A percentile compares a stretch with the other conserved stretches of the same genome.
phyloP scores from a whole-genome alignment of 2,888 invertebrate species.

The Tetrapedia diversipes region DNA sequence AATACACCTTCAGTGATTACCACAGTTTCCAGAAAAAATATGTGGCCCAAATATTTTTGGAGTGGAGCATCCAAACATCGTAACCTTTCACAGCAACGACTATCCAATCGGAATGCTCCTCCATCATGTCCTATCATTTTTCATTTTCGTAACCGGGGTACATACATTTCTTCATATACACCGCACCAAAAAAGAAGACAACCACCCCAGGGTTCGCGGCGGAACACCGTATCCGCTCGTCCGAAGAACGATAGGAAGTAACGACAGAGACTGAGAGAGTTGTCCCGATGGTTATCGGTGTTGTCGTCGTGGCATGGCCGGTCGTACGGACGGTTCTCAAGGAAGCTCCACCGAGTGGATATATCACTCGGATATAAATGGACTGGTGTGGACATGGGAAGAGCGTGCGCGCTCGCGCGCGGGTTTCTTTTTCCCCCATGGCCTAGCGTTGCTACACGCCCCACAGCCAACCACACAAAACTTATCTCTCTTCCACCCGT shows the following conservation, averaged over 20 bases:
- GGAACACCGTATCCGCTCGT: constrained; percentile 16
- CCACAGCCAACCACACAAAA: not conserved
- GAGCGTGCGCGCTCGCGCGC: not conserved
- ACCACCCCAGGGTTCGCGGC: not conserved
- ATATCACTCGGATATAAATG: constrained; percentile 51
- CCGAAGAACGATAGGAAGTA: constrained; percentile 12
- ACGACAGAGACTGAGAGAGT: constrained; percentile 25
- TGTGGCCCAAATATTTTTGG: no score
- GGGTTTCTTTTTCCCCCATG: constrained; percentile 7
- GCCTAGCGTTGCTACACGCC: not conserved
- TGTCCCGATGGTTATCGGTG: constrained; percentile 53
- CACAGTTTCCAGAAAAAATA: no score
- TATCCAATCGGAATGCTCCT: no score
- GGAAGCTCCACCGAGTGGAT: constrained; percentile 36
- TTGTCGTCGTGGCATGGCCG: constrained; percentile 29
- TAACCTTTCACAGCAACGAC: no score
- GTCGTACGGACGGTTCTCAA: constrained; percentile 18
- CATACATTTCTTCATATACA: constrained; percentile 4
- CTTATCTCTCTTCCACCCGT: not conserved
- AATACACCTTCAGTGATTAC: no score
- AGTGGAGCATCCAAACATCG: no score
- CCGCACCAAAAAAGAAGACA: not conserved
- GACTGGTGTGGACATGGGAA: constrained; percentile 22
- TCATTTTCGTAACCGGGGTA: no score
- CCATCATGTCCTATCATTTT: no score